phyloP scores from a whole-genome alignment of 2,888 invertebrate species.

The Diarsia rubi region DNA sequence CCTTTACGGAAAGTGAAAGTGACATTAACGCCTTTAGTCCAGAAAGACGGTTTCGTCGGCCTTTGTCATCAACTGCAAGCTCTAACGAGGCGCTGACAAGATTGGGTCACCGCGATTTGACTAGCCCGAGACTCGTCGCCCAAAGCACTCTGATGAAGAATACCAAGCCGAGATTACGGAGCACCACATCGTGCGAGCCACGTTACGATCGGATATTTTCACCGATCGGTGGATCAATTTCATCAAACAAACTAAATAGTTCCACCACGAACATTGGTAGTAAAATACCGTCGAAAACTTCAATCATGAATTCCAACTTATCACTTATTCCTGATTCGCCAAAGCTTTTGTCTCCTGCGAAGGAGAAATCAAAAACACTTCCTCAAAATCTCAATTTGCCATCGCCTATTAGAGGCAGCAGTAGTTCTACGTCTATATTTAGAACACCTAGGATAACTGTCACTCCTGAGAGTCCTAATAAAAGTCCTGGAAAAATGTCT shows the following conservation, averaged over 20 bases:
- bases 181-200: conserved; percentile 87
- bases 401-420: conserved; percentile 87
- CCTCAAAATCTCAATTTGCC: conserved; percentile 90
- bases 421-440: conserved; percentile 87
- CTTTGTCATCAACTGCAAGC: conserved; percentile 85
- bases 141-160: conserved; percentile 81
- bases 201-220: conserved; percentile 88
- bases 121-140: conserved; percentile 84
- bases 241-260: conserved; percentile 83
- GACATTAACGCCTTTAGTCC: conserved; percentile 86
- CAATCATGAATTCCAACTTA: conserved; percentile 86
- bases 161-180: conserved; percentile 83
- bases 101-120: conserved; percentile 83
- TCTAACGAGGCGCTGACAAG: conserved; percentile 86
- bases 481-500: conserved; percentile 89
- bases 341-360: conserved; percentile 84
- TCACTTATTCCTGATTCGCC: conserved; percentile 88
- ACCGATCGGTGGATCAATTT: conserved; percentile 83
- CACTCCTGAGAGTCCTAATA: conserved; percentile 88
- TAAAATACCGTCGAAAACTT: conserved; percentile 78
- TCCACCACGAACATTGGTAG: conserved; percentile 82
- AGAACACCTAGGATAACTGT: conserved; percentile 86
- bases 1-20: conserved; percentile 87
- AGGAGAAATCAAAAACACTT: conserved; percentile 92
- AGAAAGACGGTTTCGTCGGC: conserved; percentile 82